Conservation (phyloP, 2,797 vertebrate genomes). For the Sphenopsis melanotis region DNA sequence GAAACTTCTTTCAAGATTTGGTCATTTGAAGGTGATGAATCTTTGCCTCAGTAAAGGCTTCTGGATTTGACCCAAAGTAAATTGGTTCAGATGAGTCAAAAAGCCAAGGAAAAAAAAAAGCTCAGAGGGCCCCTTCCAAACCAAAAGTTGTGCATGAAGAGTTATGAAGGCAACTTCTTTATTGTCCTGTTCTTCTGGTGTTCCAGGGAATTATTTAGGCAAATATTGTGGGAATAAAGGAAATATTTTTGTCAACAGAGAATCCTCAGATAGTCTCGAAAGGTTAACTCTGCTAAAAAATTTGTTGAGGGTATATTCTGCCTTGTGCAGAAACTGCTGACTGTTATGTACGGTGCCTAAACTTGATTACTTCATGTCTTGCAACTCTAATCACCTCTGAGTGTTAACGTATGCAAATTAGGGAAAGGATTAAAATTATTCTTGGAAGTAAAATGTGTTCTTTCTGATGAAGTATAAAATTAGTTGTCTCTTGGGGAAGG, state of each 20-base stretch:
- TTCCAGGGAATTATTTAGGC: not conserved
- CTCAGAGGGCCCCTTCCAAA: not conserved
- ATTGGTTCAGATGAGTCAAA: not conserved
- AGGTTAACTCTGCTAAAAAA: not conserved
- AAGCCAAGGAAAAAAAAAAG: not conserved
- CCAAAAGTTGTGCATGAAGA: not conserved
- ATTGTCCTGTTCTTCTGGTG: not conserved
- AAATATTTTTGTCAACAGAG: not conserved
- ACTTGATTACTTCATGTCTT: conserved; percentile 4
- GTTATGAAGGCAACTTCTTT: not conserved
- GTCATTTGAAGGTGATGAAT: not conserved
- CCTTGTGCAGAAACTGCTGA: not conserved
- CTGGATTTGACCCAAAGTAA: not conserved
- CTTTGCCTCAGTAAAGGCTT: not conserved
- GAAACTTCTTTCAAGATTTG: not conserved
- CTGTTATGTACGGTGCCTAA: not conserved
- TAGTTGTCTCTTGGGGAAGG: not conserved
- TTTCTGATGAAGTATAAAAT: conserved; percentile 39
- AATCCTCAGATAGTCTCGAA: not conserved
- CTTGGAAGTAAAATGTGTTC: conserved; percentile 39
- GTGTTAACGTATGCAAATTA: not conserved
- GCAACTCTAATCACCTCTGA: conserved; percentile 37
- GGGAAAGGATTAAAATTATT: conserved; percentile 26
- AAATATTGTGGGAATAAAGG: not conserved
- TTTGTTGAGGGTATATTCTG: not conserved